Conservation (phyloP, 2,113 vertebrate genomes). For the Oryctolagus cuniculus region DNA sequence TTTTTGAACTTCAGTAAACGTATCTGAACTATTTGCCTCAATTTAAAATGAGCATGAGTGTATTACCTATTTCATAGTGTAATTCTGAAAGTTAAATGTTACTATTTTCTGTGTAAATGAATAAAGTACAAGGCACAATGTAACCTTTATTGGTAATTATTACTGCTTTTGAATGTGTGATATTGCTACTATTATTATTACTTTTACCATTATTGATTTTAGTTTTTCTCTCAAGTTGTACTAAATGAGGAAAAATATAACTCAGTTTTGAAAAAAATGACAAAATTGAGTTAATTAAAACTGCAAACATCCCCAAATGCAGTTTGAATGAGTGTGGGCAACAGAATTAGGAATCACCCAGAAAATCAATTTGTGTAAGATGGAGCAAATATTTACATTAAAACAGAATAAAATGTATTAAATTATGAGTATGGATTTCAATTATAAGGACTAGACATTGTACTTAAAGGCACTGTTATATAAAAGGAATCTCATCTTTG, state of each 20-base stretch:
- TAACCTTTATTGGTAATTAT: not conserved
- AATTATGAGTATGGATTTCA: not conserved
- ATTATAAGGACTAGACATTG: not conserved
- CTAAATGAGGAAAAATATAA: not conserved
- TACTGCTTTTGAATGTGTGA: not conserved
- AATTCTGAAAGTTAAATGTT: slow-evolving; percentile 27
- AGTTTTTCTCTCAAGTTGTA: not conserved
- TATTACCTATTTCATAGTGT: not conserved
- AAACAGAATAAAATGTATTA: not conserved
- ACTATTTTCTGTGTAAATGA: not conserved
- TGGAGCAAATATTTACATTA: not conserved
- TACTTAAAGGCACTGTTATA: not conserved
- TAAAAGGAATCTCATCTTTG: not conserved
- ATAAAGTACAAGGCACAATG: not conserved
- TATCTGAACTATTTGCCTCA: not conserved
- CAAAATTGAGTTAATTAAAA: not conserved
- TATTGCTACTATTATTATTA: not conserved
- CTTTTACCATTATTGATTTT: not conserved
- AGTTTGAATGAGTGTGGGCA: not conserved
- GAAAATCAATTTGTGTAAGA: not conserved
- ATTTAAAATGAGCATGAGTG: not conserved
- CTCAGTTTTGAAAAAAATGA: not conserved
- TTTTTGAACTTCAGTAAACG: not conserved
- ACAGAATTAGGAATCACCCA: not conserved
- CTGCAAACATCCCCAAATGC: not conserved